Evolutionary conservation across 2,888 invertebrate species (phyloP), one percentile per base, ranked within the genome.

Genomic region (Eumerus sabulonum): DNA sequence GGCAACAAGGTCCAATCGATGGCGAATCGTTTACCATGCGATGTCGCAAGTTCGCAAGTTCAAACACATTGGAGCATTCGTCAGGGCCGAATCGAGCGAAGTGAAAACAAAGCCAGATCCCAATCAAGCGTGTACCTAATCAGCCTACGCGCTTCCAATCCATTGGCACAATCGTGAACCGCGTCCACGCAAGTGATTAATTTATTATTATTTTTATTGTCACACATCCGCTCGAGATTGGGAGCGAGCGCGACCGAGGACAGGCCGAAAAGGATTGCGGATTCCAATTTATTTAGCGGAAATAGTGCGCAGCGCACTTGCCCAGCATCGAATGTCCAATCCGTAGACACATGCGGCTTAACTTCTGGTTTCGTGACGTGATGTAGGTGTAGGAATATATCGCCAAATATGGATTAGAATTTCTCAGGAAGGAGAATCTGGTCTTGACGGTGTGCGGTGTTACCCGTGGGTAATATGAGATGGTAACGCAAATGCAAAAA

Each of bases 121-220:
- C 54, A 60, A 56, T 56, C 48, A 38, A 76, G 54, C n/a, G 53
- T 11, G 53, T 14, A 50, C 44, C n/a, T 19, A 12, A 50, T 14
- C 38, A 47, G 60, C 74, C 79, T 68, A 73, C 79, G 60, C 74
- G 48, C 18, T 11, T 38, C 4, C 48, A 14, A 60, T 60, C 45
- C 72, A 60, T 67, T 66, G 54, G 51, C 47, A 44, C 56, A 45
- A 12, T 47, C 36, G n/a, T 38, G n/a, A 35, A 42, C 17, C 38
- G 27, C n/a, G 62, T 67, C 73, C 73, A 77, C 77, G 73, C 74
- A 64, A 64, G 48, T 70, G 79, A 79, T 79, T 74, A 79, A 79
- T 79, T 79, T 79, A 79, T 74, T 79, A 76, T 76, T 64, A 53
- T 59, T 70, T 74, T 73, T 64, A 54, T 64, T 64, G 68, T 64